Conservation (phyloP, 2,113 vertebrate species). For the Cyanoderma ruficeps region DNA sequence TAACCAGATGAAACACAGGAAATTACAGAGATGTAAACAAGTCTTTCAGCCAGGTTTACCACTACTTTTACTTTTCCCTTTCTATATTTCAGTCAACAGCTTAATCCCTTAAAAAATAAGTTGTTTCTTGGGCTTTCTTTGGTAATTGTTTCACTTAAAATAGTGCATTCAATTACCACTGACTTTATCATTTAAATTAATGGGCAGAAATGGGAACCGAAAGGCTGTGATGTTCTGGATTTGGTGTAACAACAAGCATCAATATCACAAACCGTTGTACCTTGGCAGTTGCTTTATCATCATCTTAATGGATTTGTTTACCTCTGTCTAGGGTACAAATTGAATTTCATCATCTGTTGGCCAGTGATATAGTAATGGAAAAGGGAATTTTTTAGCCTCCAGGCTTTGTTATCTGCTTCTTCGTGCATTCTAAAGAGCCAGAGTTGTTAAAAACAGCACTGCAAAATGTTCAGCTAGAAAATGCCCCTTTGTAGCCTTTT, state of each 20-base stretch:
- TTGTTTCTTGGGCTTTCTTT: conserved; percentile 1
- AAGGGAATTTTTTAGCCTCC: conserved; percentile 45
- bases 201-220: background rate
- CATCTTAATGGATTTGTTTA: conserved; percentile 52
- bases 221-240: background rate
- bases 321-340: conserved; percentile 31
- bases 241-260: background rate
- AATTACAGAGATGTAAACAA: conserved; percentile 61
- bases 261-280: background rate
- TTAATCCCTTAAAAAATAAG: conserved; percentile 4
- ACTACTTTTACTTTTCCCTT: conserved; percentile 11
- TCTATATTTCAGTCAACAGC: conserved; percentile 18
- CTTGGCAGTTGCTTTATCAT: conserved; percentile 48
- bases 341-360: conserved; percentile 49
- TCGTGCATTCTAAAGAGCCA: conserved; percentile 57
- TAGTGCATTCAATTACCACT: conserved; percentile 2
- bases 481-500: conserved; percentile 73
- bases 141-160: conserved; percentile 37
- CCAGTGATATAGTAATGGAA: background rate
- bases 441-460: conserved; percentile 59
- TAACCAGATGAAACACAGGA: conserved; percentile 57
- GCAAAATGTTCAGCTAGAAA: conserved; percentile 67
- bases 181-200: conserved; percentile 32
- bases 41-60: conserved; percentile 45
- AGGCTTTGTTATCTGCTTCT: conserved; percentile 46